Conservation (phyloP, 2,113 vertebrate genomes). For the Salvelinus sp. region DNA sequence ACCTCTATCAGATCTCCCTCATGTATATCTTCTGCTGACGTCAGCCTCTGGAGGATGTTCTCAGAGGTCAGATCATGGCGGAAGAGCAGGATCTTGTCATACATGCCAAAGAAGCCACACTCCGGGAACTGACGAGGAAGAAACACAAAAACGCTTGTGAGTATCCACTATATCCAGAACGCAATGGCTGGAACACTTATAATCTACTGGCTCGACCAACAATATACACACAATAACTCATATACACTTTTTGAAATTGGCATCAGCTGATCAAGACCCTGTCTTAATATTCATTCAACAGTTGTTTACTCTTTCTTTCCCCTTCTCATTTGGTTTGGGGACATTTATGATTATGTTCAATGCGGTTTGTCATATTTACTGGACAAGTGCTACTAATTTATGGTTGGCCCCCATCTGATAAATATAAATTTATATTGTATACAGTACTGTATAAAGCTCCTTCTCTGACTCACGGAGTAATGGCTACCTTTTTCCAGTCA, state of each 20-base stretch:
- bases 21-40: conserved; percentile 91
- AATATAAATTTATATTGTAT: background rate
- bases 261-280: background rate
- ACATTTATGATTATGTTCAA: background rate
- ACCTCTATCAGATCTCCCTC: conserved; percentile 97
- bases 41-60: conserved; percentile 95
- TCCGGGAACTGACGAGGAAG: conserved; percentile 87
- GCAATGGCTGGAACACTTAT: background rate
- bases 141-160: background rate
- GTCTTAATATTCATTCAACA: background rate
- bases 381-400: too few species aligned
- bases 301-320: background rate
- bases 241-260: background rate
- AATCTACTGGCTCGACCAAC: conserved; percentile 22
- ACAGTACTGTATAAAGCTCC: background rate
- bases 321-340: background rate
- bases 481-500: too few species aligned
- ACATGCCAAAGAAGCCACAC: conserved; percentile 98
- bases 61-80: conserved; percentile 94
- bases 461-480: background rate
- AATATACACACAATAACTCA: conserved; percentile 24
- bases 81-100: conserved; percentile 98
- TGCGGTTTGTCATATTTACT: too few species aligned
- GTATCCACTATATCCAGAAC: background rate
- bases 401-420: background rate